A percentile compares a stretch with the other conserved stretches of the same genome.
phyloP scores from a whole-genome alignment of 2,797 vertebrate genomes.

The Sternarchorhynchus goeldii region DNA sequence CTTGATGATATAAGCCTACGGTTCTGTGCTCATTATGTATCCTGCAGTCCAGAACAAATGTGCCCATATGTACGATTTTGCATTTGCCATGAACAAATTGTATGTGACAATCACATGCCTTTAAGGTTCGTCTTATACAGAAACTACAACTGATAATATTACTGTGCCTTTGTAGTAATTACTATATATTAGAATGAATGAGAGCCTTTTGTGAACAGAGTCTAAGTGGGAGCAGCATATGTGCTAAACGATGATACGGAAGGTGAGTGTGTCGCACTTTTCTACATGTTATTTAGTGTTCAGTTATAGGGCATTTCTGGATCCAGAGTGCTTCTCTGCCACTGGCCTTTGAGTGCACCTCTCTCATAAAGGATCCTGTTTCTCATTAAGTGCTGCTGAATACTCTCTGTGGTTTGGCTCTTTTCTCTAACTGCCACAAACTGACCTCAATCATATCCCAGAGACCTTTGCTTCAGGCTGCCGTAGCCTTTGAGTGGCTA shows the following conservation, averaged over 20 bases:
- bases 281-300: constrained; percentile 9
- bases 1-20: not conserved
- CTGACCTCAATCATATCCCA: constrained; percentile 48
- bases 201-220: not conserved
- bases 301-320: not conserved
- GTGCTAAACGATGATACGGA: not conserved
- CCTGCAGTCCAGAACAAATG: not conserved
- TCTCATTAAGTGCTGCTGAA: constrained; percentile 47
- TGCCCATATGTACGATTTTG: not conserved
- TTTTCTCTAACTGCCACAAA: constrained; percentile 32
- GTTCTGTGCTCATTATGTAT: not conserved
- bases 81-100: not conserved
- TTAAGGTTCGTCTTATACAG: too few species aligned
- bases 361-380: constrained; percentile 30
- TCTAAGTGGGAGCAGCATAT: not conserved
- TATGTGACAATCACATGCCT: not conserved
- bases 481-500: constrained; percentile 35
- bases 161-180: not conserved
- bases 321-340: constrained; percentile 18
- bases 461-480: constrained; percentile 28
- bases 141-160: not conserved
- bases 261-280: constrained; percentile 3
- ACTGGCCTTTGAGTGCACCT: constrained; percentile 8
- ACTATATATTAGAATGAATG: not conserved
- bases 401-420: constrained; percentile 35